A percentile compares a stretch with the other conserved stretches of the same genome.
Evolutionary conservation across 1,140 invertebrate genomes (phyloP).

Genomic region (Akabosia matsudoensis): DNA sequence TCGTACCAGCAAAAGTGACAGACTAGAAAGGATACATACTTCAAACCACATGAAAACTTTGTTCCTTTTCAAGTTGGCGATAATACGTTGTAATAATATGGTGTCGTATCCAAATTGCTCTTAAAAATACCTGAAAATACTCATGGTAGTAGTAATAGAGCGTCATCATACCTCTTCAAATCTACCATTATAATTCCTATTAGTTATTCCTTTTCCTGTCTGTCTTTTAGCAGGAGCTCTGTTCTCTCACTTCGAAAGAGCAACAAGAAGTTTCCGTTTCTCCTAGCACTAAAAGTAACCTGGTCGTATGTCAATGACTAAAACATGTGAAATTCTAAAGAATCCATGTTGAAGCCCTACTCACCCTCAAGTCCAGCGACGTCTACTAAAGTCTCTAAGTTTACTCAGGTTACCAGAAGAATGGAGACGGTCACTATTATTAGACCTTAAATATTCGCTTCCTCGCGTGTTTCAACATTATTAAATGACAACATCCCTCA

Average conservation of each 20-base stretch:
- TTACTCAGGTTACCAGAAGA: slow-evolving; percentile 3
- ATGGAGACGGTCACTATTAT: not conserved
- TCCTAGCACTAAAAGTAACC: too few relatives aligned
- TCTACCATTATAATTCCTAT: not conserved
- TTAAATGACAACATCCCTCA: not conserved
- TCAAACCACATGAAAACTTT: not conserved
- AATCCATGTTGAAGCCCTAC: not conserved
- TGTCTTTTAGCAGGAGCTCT: not conserved
- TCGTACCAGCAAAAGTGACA: not conserved
- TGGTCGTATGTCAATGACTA: not conserved
- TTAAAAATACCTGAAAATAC: slow-evolving; percentile 13
- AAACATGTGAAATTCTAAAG: not conserved
- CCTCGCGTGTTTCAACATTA: slow-evolving; percentile 12
- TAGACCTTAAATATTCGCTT: not conserved
- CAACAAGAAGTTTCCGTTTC: not conserved
- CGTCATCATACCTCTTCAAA: not conserved
- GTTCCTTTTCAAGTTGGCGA: not conserved
- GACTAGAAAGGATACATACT: not conserved
- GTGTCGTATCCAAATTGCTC: slow-evolving; percentile 6
- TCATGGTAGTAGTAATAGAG: not conserved
- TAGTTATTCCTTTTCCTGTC: not conserved
- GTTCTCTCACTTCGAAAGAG: not conserved
- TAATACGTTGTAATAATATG: slow-evolving; percentile 20
- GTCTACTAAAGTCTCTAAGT: not conserved
- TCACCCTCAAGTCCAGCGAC: not conserved